Evolutionary conservation across 2,888 invertebrate genomes (phyloP).

Genomic region (Drosophila algonquin): DNA sequence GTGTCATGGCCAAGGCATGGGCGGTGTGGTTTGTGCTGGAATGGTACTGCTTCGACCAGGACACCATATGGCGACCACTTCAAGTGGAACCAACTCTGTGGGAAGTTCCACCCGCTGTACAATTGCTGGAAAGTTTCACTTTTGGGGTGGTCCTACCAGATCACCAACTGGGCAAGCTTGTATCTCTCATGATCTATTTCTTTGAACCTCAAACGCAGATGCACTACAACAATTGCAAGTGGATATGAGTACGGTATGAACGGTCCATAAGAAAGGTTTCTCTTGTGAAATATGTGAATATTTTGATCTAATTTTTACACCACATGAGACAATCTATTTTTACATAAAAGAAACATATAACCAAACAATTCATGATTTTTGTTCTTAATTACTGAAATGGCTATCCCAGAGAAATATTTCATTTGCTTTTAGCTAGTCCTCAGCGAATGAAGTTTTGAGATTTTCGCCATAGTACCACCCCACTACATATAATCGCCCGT

Average conservation of each 20-base stretch:
- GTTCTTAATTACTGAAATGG: no score
- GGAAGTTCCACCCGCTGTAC: slow-evolving; percentile 44
- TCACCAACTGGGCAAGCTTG: slow-evolving; percentile 32
- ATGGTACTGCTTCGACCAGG: background rate
- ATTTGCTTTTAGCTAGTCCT: no score
- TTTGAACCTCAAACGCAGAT: slow-evolving; percentile 1
- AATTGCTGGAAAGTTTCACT: slow-evolving; percentile 27
- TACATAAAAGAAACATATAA: no score
- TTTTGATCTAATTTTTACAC: no score
- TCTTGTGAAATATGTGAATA: no score
- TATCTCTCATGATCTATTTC: slow-evolving; percentile 14
- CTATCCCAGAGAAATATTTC: no score
- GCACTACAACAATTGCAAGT: slow-evolving; percentile 7
- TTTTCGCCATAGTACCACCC: no score
- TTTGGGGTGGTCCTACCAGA: slow-evolving; percentile 28
- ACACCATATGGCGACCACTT: slow-evolving; percentile 60
- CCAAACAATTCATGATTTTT: no score
- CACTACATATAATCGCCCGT: no score
- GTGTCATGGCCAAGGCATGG: slow-evolving; percentile 21
- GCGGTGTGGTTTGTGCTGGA: slow-evolving; percentile 11
- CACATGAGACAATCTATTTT: no score
- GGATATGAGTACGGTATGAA: background rate
- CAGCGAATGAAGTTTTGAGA: no score
- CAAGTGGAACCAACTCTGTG: slow-evolving; percentile 37
- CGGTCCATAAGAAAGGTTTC: background rate